Base-by-base conservation (phyloP, 2,888 invertebrate species). In the Notodonta ziczac region DNA sequence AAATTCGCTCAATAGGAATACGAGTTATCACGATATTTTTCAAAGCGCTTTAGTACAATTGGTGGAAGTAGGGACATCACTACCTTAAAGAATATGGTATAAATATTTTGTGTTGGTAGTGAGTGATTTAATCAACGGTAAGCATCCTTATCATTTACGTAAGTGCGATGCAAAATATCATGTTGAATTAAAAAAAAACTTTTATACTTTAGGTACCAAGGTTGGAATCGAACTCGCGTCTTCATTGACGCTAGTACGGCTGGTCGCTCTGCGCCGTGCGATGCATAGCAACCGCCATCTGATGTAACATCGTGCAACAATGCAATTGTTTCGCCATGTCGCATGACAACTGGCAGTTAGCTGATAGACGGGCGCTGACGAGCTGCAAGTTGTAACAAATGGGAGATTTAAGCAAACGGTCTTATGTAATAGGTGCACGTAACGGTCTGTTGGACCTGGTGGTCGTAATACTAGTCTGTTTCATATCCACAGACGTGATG, bases 321-420 rank as follows among this genome's bases (percentile, higher is more conserved):
- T 73, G 72, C 73, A 69, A 69, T 69, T 67, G 69, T 78, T 78
- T 76, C 77, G 66, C 73, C 70, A 73, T 65, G 56, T 75, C 58
- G 74, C 81, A 74, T 78, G 78, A 69, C 69, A 67, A 67, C 69
- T 63, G 24, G 68, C 68, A 62, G 73, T 79, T 77, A 70, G 60
- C 58, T 61, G 60, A 55, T 40, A 61, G 66, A 56, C 59, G 67
- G 60, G 48, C 52, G 53, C 57, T 50, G 2, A 32, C 54, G 13
- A 8, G 48, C 44, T 8, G 7, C 16, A 52, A 61, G 42, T 14
- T 3, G 62, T 40, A 53, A 62, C 65, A 24, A 44, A 16, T 8
- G 14, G 16, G 9, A 24, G 4, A 16, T 46, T n/a, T 46, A 10
- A 51, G 1, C 24, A 3, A 8, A n/a, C 2, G 14, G 51, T 51